A percentile compares a stretch with the other conserved stretches of the same genome.
These are phyloP conservation scores for Heterochromis multidens DNA, from an alignment of 2,113 vertebrate species.

Conservation along the genomic window DNA sequence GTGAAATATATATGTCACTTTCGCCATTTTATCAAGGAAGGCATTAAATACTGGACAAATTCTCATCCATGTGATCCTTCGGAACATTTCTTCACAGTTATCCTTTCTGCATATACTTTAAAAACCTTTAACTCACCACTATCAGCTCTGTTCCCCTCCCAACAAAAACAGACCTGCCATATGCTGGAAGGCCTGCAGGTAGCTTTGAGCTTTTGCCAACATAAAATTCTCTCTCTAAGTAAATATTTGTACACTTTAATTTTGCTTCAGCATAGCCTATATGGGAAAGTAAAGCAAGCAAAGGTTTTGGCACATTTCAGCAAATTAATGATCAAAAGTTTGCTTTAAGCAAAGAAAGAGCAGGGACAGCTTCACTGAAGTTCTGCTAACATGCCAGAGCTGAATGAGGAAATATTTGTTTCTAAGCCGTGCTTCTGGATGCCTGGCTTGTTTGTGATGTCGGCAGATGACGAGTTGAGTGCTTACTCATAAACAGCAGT, in stretches of 20 bases:
- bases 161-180: neutral
- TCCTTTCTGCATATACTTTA: neutral
- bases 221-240: slow-evolving; percentile 16
- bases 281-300: slow-evolving; percentile 8
- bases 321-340: slow-evolving; percentile 18
- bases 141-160: neutral
- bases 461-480: neutral
- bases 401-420: neutral
- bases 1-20: neutral
- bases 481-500: slow-evolving; percentile 68
- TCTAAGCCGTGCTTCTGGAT: neutral
- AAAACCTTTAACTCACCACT: neutral
- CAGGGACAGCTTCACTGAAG: neutral
- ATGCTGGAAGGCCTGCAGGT: neutral
- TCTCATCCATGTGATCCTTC: neutral
- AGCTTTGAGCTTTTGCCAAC: neutral
- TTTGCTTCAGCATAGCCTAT: neutral
- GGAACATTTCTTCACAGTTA: neutral
- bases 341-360: neutral
- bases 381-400: neutral
- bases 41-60: neutral
- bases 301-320: neutral
- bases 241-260: slow-evolving; percentile 41
- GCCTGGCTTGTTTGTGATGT: neutral
- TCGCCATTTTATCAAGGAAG: neutral